Conservation (phyloP, 2,888 invertebrate genomes). For the Cheilosia urbana region DNA sequence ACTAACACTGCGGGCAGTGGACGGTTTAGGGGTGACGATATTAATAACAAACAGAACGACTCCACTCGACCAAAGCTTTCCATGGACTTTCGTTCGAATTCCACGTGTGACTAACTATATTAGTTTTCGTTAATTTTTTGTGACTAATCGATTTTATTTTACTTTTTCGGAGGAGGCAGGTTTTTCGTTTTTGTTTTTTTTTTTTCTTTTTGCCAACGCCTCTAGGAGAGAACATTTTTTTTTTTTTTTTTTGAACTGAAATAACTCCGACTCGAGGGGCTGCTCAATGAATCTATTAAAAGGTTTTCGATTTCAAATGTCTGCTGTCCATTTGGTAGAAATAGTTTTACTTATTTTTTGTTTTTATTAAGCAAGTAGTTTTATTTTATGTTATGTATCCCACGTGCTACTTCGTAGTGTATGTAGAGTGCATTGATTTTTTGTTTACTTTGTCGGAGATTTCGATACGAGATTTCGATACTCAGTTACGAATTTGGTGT, state of each 20-base stretch:
- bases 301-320: neutral
- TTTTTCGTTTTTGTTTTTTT: slow-evolving; percentile 34
- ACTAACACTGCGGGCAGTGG: slow-evolving; percentile 63
- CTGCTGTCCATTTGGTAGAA: neutral
- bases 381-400: neutral
- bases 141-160: slow-evolving; percentile 61
- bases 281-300: slow-evolving; percentile 5
- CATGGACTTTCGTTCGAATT: slow-evolving; percentile 79
- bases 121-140: slow-evolving; percentile 15
- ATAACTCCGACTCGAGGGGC: slow-evolving; percentile 3
- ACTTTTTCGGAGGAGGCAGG: slow-evolving; percentile 28
- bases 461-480: neutral
- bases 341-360: neutral
- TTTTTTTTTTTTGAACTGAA: neutral
- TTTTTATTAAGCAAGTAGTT: slow-evolving; percentile 17
- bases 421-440: neutral
- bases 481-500: too few relatives aligned
- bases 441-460: neutral
- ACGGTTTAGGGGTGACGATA: slow-evolving; percentile 51
- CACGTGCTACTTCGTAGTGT: neutral
- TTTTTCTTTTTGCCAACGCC: slow-evolving; percentile 14
- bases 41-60: slow-evolving; percentile 18
- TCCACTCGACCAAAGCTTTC: slow-evolving; percentile 76
- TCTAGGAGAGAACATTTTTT: neutral
- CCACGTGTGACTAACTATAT: slow-evolving; percentile 79